phyloP scores from a whole-genome alignment of 2,888 invertebrate genomes.

The Trilocha varians region DNA sequence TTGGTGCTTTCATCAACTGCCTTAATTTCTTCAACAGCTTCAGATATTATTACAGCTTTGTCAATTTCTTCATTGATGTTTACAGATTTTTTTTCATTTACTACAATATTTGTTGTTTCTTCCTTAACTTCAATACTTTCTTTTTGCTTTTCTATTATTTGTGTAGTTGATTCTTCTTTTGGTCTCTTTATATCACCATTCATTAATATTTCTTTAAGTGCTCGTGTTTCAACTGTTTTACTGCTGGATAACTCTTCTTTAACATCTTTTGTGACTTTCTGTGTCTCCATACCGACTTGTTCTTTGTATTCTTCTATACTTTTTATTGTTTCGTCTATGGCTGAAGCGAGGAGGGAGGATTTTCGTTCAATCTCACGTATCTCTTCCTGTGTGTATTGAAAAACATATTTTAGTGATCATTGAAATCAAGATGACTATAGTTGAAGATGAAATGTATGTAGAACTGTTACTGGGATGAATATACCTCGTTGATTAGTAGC shows the following conservation, averaged over 20 bases:
- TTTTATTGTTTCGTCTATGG: slow-evolving; percentile 57
- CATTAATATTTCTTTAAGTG: slow-evolving; percentile 8
- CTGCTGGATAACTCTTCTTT: slow-evolving; percentile 8
- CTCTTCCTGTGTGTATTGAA: slow-evolving; percentile 38
- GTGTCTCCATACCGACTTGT: slow-evolving; percentile 44
- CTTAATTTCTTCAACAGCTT: neutral
- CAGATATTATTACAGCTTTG: neutral
- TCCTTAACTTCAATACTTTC: neutral
- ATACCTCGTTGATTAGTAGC: too few relatives aligned
- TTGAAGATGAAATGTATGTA: too few relatives aligned
- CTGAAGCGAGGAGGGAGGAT: slow-evolving; percentile 55
- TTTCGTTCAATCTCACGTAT: slow-evolving; percentile 54
- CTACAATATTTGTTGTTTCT: neutral
- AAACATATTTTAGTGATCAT: slow-evolving; percentile 6
- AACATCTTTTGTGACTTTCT: slow-evolving; percentile 16
- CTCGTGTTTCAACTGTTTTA: slow-evolving; percentile 8
- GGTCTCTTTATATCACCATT: slow-evolving; percentile 6
- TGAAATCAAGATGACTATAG: too few relatives aligned
- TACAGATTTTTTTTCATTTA: neutral
- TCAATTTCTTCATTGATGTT: neutral
- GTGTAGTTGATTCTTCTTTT: slow-evolving; percentile 9
- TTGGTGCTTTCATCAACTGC: too few relatives aligned
- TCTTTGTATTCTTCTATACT: slow-evolving; percentile 62
- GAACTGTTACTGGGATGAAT: too few relatives aligned
- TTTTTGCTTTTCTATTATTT: neutral